Conservation (phyloP, 2,113 vertebrate genomes). For the Hoplias malabaricus region DNA sequence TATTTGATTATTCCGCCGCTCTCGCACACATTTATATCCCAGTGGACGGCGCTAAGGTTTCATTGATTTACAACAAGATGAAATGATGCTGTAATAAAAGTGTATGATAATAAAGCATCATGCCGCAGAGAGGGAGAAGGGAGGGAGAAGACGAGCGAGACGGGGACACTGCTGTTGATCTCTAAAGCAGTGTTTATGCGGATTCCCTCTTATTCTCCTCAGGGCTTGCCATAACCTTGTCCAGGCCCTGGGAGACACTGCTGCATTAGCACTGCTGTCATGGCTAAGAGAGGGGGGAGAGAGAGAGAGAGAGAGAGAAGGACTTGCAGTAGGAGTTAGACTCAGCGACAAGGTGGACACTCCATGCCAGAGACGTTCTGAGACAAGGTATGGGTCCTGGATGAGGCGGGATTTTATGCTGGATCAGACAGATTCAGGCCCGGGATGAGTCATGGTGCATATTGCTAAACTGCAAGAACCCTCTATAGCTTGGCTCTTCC, state of each 20-base stretch:
- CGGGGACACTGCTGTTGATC: conserved; percentile 36
- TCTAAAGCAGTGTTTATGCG: conserved; percentile 57
- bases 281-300: conserved; percentile 3
- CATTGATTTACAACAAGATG: conserved; percentile 53
- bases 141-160: conserved; percentile 17
- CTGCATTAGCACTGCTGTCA: conserved; percentile 58
- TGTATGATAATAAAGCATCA: conserved; percentile 46
- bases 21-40: conserved; percentile 35
- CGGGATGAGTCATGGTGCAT: conserved; percentile 39
- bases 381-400: conserved; percentile 44
- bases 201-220: conserved; percentile 53
- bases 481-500: not conserved
- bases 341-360: not conserved
- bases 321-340: conserved; percentile 2
- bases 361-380: not conserved
- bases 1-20: conserved; percentile 46
- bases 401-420: conserved; percentile 64
- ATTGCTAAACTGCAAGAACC: conserved; percentile 26
- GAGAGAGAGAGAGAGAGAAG: conserved; percentile 36
- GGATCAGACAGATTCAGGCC: conserved; percentile 66
- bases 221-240: conserved; percentile 66
- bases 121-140: conserved; percentile 13
- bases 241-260: conserved; percentile 58
- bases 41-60: conserved; percentile 23
- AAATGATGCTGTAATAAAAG: conserved; percentile 60